Conservation (phyloP, 2,888 invertebrate genomes). For the Conistra vaccinii region DNA sequence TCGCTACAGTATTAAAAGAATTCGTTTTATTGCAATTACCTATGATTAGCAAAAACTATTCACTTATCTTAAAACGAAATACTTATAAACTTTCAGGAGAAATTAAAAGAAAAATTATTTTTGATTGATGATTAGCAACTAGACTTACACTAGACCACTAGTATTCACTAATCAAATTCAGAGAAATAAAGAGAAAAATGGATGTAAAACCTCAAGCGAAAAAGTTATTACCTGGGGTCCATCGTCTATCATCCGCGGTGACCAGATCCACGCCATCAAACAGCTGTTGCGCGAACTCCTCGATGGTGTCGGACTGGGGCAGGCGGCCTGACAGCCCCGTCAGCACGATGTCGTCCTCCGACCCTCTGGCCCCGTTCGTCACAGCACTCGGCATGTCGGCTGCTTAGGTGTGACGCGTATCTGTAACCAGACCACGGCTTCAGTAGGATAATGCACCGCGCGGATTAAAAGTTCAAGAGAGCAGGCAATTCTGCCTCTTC, state of each 20-base stretch:
- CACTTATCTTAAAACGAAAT: no score
- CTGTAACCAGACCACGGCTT: constrained; percentile 73
- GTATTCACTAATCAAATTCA: not conserved
- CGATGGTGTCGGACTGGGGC: constrained; percentile 97
- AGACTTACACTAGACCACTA: no score
- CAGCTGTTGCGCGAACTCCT: constrained; percentile 97
- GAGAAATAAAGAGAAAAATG: not conserved
- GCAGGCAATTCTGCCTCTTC: not conserved
- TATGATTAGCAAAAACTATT: no score
- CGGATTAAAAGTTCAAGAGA: not conserved
- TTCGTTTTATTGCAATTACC: not conserved
- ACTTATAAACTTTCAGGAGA: no score
- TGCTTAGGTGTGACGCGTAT: constrained; percentile 60
- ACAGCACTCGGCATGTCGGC: constrained; percentile 83
- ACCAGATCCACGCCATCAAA: constrained; percentile 98
- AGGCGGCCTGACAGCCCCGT: constrained; percentile 96
- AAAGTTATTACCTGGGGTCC: constrained; percentile 92
- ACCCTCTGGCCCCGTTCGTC: constrained; percentile 79
- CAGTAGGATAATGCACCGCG: constrained; percentile 26
- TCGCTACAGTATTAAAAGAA: not conserved
- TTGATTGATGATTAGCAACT: not conserved
- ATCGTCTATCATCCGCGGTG: constrained; percentile 97
- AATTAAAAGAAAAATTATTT: not conserved
- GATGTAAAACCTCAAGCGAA: not conserved
- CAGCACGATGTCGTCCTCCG: constrained; percentile 94